phyloP scores from a whole-genome alignment of 2,113 vertebrate species.

The Nothocercus nigrocapillus region DNA sequence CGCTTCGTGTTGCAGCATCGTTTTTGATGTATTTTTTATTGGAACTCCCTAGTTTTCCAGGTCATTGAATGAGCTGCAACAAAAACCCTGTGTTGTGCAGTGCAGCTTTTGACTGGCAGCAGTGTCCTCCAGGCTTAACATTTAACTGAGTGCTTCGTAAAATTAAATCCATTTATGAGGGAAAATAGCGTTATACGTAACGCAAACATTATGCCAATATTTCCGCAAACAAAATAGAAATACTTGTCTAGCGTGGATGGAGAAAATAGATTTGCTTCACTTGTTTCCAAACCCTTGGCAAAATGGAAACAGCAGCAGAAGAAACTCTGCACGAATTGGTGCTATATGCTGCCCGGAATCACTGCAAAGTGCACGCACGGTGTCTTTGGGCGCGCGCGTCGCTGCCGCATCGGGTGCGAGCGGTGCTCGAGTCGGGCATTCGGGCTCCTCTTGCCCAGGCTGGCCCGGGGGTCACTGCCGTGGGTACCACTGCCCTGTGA shows the following conservation, averaged over 20 bases:
- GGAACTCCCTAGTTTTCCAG: neutral
- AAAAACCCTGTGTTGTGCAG: neutral
- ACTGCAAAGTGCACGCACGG: neutral
- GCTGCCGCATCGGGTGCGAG: neutral
- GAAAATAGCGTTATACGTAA: neutral
- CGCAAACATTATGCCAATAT: neutral
- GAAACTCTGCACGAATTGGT: neutral
- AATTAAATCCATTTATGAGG: conserved; percentile 14
- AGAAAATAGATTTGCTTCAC: neutral
- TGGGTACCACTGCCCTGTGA: neutral
- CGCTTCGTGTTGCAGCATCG: neutral
- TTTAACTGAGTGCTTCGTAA: neutral
- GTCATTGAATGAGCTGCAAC: neutral
- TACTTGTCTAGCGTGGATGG: neutral
- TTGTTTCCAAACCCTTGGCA: neutral
- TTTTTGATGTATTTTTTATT: neutral
- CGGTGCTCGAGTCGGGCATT: fast-evolving
- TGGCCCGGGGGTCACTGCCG: neutral
- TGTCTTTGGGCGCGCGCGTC: neutral
- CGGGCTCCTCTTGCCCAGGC: neutral
- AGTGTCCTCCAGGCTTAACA: neutral
- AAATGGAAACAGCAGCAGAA: neutral
- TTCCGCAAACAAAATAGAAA: neutral
- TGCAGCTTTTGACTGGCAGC: neutral
- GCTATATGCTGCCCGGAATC: neutral